phyloP scores from a whole-genome alignment of 2,113 vertebrate species.

The Scophthalmus maximus region DNA sequence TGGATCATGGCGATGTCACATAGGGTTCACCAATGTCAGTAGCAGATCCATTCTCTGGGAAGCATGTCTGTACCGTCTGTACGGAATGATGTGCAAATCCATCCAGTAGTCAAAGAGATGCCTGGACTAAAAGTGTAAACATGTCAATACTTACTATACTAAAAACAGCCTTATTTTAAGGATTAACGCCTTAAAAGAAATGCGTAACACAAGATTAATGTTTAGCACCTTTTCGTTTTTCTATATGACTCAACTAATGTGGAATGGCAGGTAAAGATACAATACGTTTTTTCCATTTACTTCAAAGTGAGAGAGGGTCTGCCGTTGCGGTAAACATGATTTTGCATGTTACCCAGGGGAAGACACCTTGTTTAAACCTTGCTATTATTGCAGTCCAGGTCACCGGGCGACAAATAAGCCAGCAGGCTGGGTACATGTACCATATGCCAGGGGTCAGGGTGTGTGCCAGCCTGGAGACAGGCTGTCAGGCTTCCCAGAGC shows the following conservation, averaged over 20 bases:
- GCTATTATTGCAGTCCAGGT: conserved; percentile 49
- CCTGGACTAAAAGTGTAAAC: no score
- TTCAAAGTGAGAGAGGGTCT: conserved; percentile 10
- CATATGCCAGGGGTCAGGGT: conserved; percentile 78
- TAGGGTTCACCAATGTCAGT: no score
- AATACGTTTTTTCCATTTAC: background rate
- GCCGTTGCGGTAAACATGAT: conserved; percentile 9
- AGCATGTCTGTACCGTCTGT: no score
- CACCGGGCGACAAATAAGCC: conserved; percentile 64
- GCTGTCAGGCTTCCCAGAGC: conserved; percentile 65
- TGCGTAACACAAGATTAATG: background rate
- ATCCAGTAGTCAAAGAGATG: no score
- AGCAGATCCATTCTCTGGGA: no score
- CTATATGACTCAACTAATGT: background rate
- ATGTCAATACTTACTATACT: no score
- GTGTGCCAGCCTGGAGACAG: conserved; percentile 63
- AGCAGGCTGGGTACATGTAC: conserved; percentile 67
- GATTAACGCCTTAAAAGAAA: background rate
- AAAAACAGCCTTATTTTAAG: background rate
- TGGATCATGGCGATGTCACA: no score
- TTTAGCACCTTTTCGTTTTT: background rate
- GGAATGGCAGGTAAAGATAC: background rate
- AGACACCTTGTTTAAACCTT: conserved; percentile 29
- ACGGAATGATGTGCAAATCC: no score
- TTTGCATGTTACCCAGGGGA: conserved; percentile 19